Evolutionary conservation across 2,797 vertebrate genomes (phyloP).

Genomic region (Eulemur mongoz): DNA sequence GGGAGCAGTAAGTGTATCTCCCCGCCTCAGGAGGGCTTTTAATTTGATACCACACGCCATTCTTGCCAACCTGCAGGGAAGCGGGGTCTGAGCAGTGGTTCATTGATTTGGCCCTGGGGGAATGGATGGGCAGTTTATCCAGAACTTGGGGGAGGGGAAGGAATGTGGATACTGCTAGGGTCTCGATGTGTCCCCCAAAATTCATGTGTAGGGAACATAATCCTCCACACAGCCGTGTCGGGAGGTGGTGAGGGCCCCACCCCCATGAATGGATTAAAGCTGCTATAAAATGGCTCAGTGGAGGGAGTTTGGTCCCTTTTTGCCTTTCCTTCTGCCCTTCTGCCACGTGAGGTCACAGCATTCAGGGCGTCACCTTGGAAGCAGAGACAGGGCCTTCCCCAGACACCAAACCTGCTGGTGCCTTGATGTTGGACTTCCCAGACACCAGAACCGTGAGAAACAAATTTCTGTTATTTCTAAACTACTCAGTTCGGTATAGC

Average conservation of each 20-base stretch:
- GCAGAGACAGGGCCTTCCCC: neutral
- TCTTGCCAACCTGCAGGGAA: conserved; percentile 13
- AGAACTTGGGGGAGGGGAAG: neutral
- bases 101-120: conserved; percentile 35
- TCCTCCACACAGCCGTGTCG: neutral
- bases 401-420: neutral
- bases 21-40: conserved; percentile 39
- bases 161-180: neutral
- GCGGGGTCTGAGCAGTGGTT: neutral
- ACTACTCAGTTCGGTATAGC: neutral
- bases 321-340: neutral
- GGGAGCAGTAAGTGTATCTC: conserved; percentile 42
- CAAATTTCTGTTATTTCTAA: neutral
- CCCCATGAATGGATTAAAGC: neutral
- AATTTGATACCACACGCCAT: conserved; percentile 56
- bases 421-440: neutral
- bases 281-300: neutral
- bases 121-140: neutral
- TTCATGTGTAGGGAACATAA: neutral
- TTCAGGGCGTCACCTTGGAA: neutral
- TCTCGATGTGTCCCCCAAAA: neutral
- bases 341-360: no score
- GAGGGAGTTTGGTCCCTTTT: neutral
- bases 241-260: neutral
- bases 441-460: neutral